These are phyloP conservation scores for Littorina saxatilis DNA, from an alignment of 1,140 invertebrate species.

Conservation along the genomic window DNA sequence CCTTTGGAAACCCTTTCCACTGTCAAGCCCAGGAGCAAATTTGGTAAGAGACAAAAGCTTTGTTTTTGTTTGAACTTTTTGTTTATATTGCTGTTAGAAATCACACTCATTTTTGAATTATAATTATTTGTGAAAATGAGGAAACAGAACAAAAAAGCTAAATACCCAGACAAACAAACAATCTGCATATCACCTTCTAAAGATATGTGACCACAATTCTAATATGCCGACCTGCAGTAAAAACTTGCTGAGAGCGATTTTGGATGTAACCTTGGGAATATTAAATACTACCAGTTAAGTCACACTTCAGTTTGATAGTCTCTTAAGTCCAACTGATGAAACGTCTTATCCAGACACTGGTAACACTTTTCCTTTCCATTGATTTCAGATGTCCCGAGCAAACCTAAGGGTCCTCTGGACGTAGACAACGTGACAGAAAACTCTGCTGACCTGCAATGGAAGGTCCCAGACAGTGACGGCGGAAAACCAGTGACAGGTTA, in stretches of 20 bases:
- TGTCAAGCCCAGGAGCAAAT: constrained; percentile 91
- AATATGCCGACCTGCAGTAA: neutral
- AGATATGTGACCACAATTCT: neutral
- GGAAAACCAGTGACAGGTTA: constrained; percentile 96
- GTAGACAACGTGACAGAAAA: constrained; percentile 97
- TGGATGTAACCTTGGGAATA: neutral
- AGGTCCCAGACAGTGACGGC: constrained; percentile 94
- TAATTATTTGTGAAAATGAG: no score
- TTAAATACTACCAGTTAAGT: neutral
- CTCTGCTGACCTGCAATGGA: constrained; percentile 93
- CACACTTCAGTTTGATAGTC: neutral
- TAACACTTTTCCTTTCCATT: neutral
- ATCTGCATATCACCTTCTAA: neutral
- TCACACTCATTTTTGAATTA: no score
- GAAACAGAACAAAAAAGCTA: no score
- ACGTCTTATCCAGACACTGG: neutral
- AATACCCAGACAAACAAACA: no score
- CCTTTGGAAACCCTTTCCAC: constrained; percentile 91
- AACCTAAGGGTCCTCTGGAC: constrained; percentile 84
- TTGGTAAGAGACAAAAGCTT: constrained; percentile 83
- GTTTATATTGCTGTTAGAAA: no score
- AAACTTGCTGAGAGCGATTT: neutral
- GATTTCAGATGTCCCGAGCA: constrained; percentile 63
- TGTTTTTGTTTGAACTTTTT: neutral
- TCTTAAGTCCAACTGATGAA: neutral